Base-by-base conservation (phyloP, 2,888 invertebrate genomes). In the Lathronympha strigana region DNA sequence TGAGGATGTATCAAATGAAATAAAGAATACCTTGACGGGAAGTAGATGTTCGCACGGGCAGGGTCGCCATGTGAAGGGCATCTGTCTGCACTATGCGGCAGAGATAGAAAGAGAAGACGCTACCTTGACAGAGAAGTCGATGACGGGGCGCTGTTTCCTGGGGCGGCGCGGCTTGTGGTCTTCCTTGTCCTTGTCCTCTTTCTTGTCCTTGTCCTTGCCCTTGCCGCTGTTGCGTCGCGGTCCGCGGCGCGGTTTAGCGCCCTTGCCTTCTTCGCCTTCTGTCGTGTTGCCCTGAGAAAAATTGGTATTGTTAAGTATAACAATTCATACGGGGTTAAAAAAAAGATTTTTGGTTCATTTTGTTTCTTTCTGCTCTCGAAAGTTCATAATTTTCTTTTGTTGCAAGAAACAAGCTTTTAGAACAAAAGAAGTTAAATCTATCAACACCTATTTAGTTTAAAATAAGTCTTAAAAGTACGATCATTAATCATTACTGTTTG, bases 111-210 rank as follows among this genome's bases (percentile, higher is more conserved):
- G 38, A 40, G 38, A 40, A 6, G 19, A 3, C 17, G 40, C 49
- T 71, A 90, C 92, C 89, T 92, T 92, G 61, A 92, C 87, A 5
- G 94, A 93, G 81, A 94, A 94, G 68, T 94, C 94, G 23, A 93
- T 92, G 64, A 89, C 88, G 0, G 90, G 88, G 9, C 85, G 79
- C 13, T 86, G 86, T 0, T 88, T 81, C 72, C 82, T 84, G 60
- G 83, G 75, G 23, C 89, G 85, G 8, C 86, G 76, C 38, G 85
- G 85, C 69, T 82, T 80, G 25, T 78, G 76, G 33, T 76, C 78
- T 8, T 81, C 77, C 45, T 75, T 73, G 67, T 69, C 78, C 0
- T 88, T 84, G 76, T n/a, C n/a, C n/a, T n/a, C n/a, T n/a, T n/a
- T n/a, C n/a, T n/a, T n/a, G n/a, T n/a, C n/a, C n/a, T 88, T 89